Evolutionary conservation across 2,797 vertebrate species (phyloP), one percentile per base, ranked within the genome.

Genomic region (Propithecus deckenii): DNA sequence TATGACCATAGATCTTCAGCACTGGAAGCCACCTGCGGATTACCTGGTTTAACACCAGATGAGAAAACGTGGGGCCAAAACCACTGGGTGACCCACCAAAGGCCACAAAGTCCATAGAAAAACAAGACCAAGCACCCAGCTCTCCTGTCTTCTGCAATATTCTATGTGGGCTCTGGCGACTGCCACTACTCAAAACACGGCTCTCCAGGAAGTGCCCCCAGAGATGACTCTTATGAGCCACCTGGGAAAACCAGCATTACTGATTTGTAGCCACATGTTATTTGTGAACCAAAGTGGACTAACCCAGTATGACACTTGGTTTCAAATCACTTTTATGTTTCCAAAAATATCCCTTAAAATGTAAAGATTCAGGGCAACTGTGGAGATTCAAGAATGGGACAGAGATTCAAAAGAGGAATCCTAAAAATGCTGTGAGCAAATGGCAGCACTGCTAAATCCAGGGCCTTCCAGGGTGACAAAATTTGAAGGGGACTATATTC

Each of bases 311-410:
- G 75, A 91, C 7, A 46, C n/a, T 22, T 52, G 67, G 57, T 87
- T 79, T 87, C 41, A 91, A 93, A 76, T 4, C 35, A 67, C 41
- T 89, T 89, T 78, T 72, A 48, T 69, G 72, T 79, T 92, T 97
- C 46, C 32, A 50, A 38, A 95, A 93, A 93, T 67, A 95, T 57
- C 74, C 67, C 30, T 89, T 71, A 95, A 74, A 67, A 92, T 67
- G 71, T 1, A 93, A 81, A 69, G 32, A 86, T 78, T n/a, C 28
- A 25, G 32, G 75, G 8, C 61, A 94, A 95, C 23, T 84, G 35
- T 86, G 71, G 30, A 65, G n/a, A 46, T 81, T 67, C 14, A 74
- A 67, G 86, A 90, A 76, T 18, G 50, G 30, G 22, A 63, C 28
- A 25, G 6, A 75, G 79, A 71, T 67, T 90, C 80, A 76, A 85